These are phyloP conservation scores for Aramus guarauna DNA, from an alignment of 2,113 vertebrate genomes.

Conservation along the genomic window DNA sequence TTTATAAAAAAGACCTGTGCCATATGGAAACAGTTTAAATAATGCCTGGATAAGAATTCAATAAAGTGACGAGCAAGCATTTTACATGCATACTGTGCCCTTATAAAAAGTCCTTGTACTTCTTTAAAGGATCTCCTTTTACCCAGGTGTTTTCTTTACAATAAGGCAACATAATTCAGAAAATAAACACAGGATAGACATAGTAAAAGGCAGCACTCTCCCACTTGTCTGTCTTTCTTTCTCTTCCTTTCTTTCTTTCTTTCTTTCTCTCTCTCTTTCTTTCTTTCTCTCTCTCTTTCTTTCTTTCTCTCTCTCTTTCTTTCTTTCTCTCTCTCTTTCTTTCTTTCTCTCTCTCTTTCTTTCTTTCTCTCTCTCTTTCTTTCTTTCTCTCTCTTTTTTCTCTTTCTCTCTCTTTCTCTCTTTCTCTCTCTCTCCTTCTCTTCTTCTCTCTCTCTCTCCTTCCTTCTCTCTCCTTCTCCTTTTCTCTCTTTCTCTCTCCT, in stretches of 20 bases:
- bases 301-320: too few species aligned
- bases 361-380: too few species aligned
- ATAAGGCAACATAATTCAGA: not conserved
- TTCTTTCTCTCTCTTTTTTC: not conserved
- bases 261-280: too few species aligned
- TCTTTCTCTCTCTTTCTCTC: not conserved
- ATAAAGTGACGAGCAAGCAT: not conserved
- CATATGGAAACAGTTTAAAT: conserved; percentile 28
- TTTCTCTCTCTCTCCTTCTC: not conserved
- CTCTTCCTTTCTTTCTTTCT: not conserved
- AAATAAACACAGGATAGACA: not conserved
- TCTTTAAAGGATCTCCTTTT: not conserved
- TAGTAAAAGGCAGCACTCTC: not conserved
- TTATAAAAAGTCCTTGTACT: not conserved
- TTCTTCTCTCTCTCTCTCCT: too few species aligned
- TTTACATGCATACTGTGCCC: not conserved
- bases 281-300: too few species aligned
- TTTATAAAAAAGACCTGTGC: conserved; percentile 14
- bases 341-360: too few species aligned
- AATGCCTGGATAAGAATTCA: not conserved
- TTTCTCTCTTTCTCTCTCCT: too few species aligned
- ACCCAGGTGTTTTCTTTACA: not conserved
- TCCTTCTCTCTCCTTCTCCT: too few species aligned
- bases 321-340: too few species aligned
- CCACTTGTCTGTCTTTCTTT: not conserved